phyloP scores from a whole-genome alignment of 2,888 invertebrate species.

The Caenorhabditis sp. region DNA sequence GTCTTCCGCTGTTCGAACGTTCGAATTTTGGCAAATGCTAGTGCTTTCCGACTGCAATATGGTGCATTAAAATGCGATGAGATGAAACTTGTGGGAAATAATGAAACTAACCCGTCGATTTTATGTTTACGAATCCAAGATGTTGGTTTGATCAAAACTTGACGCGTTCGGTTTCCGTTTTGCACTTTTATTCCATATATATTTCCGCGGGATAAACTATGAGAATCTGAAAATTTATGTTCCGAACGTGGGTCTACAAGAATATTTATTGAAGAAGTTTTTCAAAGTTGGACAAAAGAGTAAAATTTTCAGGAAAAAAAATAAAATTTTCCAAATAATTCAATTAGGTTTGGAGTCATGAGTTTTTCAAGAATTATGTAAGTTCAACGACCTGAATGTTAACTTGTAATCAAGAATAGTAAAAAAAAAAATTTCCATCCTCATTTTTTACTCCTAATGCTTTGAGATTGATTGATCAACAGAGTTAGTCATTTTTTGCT shows the following conservation, averaged over 20 bases:
- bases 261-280: background rate
- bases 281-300: too few relatives aligned
- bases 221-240: background rate
- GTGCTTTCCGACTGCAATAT: slow-evolving; percentile 1
- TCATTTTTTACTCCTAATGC: too few relatives aligned
- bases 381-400: too few relatives aligned
- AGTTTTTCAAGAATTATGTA: too few relatives aligned
- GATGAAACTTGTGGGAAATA: background rate
- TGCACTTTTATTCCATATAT: slow-evolving; percentile 23
- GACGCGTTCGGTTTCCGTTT: slow-evolving; percentile 8
- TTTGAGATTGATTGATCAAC: too few relatives aligned
- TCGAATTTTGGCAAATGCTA: slow-evolving; percentile 3
- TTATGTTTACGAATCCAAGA: slow-evolving; percentile 14
- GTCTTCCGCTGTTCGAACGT: background rate
- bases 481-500: too few relatives aligned
- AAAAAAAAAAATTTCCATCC: too few relatives aligned
- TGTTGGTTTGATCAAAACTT: slow-evolving; percentile 5
- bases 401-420: too few relatives aligned
- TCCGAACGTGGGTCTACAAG: background rate
- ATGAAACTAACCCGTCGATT: slow-evolving; percentile 4
- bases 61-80: background rate
- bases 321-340: too few relatives aligned
- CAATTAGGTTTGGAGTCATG: too few relatives aligned
- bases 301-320: too few relatives aligned
- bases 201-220: slow-evolving; percentile 7